phyloP scores from a whole-genome alignment of 2,113 vertebrate genomes.

The Clarias magur region DNA sequence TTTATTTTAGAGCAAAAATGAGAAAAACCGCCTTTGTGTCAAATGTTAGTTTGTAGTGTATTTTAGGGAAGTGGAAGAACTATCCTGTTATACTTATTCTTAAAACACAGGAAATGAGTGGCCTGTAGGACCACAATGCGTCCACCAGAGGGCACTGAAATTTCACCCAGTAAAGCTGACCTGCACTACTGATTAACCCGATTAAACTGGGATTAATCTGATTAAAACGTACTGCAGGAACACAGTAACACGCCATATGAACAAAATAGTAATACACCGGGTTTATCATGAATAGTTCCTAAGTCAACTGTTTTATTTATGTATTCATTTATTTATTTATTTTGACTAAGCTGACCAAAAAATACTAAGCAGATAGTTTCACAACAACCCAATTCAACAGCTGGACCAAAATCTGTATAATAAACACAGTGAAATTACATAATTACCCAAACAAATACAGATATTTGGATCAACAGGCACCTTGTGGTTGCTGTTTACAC shows the following conservation, averaged over 20 bases:
- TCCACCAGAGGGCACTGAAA: constrained; percentile 38
- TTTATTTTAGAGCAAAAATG: not conserved
- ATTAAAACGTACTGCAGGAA: not conserved
- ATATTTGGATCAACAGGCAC: not conserved
- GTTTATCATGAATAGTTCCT: not conserved
- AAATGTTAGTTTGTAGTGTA: not conserved
- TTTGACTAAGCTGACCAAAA: not conserved
- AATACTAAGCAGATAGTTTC: constrained; percentile 5
- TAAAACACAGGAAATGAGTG: not conserved
- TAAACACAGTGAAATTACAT: not conserved
- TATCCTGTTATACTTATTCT: not conserved
- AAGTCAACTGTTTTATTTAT: too few species aligned
- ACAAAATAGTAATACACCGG: not conserved
- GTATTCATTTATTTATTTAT: not conserved
- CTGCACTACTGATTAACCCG: not conserved
- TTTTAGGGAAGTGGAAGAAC: not conserved
- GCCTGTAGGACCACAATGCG: not conserved
- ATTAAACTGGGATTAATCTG: not conserved
- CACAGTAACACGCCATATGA: not conserved
- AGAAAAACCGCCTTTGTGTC: not conserved
- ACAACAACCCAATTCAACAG: not conserved
- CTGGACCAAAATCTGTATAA: constrained; percentile 17
- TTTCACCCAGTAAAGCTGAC: not conserved
- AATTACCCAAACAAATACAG: not conserved
- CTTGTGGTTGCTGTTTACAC: constrained; percentile 35